These are phyloP conservation scores for Yponomeuta sedellus DNA, from an alignment of 2,888 invertebrate genomes.

Conservation along the genomic window DNA sequence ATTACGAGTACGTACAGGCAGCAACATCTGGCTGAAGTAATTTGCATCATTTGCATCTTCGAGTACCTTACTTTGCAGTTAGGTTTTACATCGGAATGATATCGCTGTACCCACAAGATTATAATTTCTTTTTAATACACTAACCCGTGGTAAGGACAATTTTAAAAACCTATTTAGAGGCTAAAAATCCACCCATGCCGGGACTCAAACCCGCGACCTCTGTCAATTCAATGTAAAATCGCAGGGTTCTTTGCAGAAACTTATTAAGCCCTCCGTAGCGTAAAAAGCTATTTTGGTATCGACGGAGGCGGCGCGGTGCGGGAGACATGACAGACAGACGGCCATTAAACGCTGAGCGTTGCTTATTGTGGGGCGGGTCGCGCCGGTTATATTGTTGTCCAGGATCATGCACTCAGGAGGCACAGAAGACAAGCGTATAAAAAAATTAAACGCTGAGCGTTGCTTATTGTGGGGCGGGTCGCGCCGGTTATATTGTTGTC, in stretches of 20 bases:
- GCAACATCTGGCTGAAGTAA: too few relatives aligned
- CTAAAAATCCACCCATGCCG: too few relatives aligned
- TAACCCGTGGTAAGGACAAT: too few relatives aligned
- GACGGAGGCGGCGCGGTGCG: constrained; percentile 27
- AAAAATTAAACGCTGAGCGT: constrained; percentile 35
- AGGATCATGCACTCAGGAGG: constrained; percentile 39
- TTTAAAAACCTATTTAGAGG: too few relatives aligned
- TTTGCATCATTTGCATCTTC: too few relatives aligned
- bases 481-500: constrained; percentile 56
- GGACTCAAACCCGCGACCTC: too few relatives aligned
- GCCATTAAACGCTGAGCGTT: constrained; percentile 42
- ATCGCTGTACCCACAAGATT: too few relatives aligned
- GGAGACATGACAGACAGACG: constrained; percentile 42
- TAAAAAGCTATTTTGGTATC: constrained; percentile 33
- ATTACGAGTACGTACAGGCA: too few relatives aligned
- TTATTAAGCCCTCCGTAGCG: constrained; percentile 10
- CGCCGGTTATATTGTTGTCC: constrained; percentile 54
- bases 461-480: constrained; percentile 52
- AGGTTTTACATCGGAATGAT: too few relatives aligned
- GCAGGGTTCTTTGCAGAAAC: background rate
- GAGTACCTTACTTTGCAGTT: too few relatives aligned
- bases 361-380: constrained; percentile 54
- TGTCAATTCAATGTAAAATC: background rate
- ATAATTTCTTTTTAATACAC: too few relatives aligned
- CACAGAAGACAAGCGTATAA: background rate